phyloP scores from a whole-genome alignment of 2,797 vertebrate genomes.

The Rhodeus uyekii region DNA sequence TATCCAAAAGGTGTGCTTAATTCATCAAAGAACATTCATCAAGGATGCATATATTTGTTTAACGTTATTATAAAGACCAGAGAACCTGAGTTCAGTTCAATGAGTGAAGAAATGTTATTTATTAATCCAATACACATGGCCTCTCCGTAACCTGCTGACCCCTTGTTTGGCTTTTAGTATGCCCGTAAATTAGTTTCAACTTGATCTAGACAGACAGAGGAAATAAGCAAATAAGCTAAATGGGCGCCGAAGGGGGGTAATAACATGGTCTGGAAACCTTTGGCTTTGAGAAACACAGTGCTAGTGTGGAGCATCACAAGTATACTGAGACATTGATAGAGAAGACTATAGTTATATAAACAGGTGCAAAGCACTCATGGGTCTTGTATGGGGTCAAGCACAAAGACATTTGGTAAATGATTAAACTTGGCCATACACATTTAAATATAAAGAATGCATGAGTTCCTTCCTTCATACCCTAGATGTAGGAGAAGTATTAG shows the following conservation, averaged over 20 bases:
- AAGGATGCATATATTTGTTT: background rate
- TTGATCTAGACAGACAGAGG: conserved; percentile 23
- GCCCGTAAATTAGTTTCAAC: conserved; percentile 33
- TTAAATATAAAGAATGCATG: background rate
- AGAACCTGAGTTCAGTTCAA: background rate
- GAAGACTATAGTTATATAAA: background rate
- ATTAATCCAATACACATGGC: conserved; percentile 5
- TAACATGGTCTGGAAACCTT: conserved; percentile 18
- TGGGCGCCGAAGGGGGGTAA: conserved; percentile 3
- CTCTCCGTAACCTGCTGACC: conserved; percentile 25
- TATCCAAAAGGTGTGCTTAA: background rate
- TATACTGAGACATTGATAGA: conserved; percentile 12
- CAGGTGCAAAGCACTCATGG: conserved; percentile 22
- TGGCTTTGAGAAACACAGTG: conserved; percentile 1
- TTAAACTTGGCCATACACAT: conserved; percentile 57
- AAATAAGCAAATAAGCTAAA: conserved; percentile 38
- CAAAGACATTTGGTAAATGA: conserved; percentile 2
- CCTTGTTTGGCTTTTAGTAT: conserved; percentile 21
- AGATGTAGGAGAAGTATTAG: background rate
- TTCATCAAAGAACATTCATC: background rate
- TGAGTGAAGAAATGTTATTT: background rate
- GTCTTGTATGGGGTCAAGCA: background rate
- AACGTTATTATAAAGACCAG: conserved; percentile 7
- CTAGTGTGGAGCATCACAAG: background rate
- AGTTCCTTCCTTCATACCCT: background rate